Conservation (phyloP, 2,797 vertebrate species). For the Brotula barbata region DNA sequence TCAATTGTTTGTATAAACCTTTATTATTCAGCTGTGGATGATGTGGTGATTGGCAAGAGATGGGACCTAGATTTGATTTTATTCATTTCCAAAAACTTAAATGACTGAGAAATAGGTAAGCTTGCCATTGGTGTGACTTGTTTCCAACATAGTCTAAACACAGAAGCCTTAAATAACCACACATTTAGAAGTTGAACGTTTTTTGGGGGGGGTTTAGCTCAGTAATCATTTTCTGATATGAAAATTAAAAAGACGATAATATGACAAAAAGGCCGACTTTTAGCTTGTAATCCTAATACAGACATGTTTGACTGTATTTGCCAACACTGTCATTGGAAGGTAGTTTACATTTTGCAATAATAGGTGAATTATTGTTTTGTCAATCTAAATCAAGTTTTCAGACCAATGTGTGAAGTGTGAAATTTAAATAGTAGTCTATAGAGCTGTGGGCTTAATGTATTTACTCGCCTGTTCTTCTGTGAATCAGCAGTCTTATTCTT, state of each 20-base stretch:
- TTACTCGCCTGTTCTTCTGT: conserved; percentile 55
- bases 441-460: conserved; percentile 59
- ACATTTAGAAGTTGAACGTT: conserved; percentile 32
- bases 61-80: conserved; percentile 7
- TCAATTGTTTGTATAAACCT: not conserved
- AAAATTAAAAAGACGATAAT: not conserved
- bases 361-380: conserved; percentile 67
- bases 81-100: conserved; percentile 39
- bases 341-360: conserved; percentile 82
- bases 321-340: conserved; percentile 64
- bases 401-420: conserved; percentile 67
- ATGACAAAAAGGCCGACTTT: conserved; percentile 29
- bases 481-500: conserved; percentile 63
- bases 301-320: conserved; percentile 62
- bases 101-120: conserved; percentile 44
- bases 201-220: too few species aligned
- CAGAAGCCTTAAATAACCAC: conserved; percentile 19
- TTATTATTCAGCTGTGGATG: not conserved
- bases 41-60: not conserved
- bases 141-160: not conserved
- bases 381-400: conserved; percentile 42
- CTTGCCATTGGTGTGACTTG: not conserved
- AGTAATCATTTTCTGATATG: conserved; percentile 15
- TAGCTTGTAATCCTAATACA: conserved; percentile 2
- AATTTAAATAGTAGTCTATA: conserved; percentile 53